These are phyloP conservation scores for Cnemophilus loriae DNA, from an alignment of 2,113 vertebrate species.

Conservation along the genomic window DNA sequence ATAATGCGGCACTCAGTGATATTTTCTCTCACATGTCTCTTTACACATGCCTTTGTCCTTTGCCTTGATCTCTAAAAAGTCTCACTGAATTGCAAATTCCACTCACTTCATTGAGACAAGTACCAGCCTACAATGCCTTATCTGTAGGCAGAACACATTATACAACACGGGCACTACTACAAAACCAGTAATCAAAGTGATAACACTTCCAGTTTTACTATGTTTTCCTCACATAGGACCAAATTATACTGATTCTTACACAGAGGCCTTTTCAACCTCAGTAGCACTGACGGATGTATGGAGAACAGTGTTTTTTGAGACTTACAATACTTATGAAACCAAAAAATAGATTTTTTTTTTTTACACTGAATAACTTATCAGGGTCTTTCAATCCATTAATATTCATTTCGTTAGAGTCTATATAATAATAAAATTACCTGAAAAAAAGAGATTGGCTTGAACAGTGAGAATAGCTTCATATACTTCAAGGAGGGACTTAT, in stretches of 20 bases:
- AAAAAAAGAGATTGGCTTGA: neutral
- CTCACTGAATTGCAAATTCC: neutral
- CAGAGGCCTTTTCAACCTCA: neutral
- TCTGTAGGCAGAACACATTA: neutral
- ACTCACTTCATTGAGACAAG: neutral
- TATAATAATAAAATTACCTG: neutral
- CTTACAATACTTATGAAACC: neutral
- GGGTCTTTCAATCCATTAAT: neutral
- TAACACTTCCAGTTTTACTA: neutral
- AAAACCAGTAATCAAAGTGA: neutral
- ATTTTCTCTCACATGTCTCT: neutral
- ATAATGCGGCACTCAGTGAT: neutral
- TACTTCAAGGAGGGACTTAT: neutral
- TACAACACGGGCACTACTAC: neutral
- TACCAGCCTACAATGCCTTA: neutral
- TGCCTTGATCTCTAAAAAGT: neutral
- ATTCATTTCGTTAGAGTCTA: neutral
- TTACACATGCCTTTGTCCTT: neutral
- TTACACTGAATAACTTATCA: neutral
- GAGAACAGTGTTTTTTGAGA: neutral
- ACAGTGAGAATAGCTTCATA: neutral
- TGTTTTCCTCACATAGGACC: fast-evolving
- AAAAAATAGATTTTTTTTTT: neutral
- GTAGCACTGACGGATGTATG: neutral
- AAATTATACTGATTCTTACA: neutral